A percentile compares a stretch with the other conserved stretches of the same genome.
Evolutionary conservation across 2,888 invertebrate species (phyloP).

Genomic region (Caenorhabditis auriculariae): DNA sequence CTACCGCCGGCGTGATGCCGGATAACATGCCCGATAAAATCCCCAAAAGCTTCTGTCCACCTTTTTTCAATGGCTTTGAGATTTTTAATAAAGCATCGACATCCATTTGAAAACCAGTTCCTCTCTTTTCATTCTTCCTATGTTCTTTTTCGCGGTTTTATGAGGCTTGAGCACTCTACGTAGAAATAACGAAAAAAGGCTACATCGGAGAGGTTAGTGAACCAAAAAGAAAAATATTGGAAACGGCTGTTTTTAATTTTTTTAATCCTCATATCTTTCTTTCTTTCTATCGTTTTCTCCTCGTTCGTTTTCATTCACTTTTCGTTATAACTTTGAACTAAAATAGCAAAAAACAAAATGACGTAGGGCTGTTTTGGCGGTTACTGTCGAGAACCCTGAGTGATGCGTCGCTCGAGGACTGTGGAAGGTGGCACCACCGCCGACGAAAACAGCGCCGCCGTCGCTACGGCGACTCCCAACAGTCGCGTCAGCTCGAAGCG

Average conservation of each 20-base stretch:
- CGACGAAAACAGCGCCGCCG: conserved; percentile 11
- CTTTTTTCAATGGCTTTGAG: no score
- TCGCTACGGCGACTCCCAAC: conserved; percentile 12
- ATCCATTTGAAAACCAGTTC: no score
- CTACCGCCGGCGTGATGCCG: no score
- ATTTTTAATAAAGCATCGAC: no score
- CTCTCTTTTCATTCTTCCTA: no score
- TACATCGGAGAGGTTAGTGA: no score
- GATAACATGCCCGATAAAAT: no score
- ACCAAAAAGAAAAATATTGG: neutral
- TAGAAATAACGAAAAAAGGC: no score
- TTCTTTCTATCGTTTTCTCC: conserved; percentile 5
- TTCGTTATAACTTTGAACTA: conserved; percentile 1
- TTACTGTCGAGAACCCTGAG: neutral
- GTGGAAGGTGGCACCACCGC: conserved; percentile 28
- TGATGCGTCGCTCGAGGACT: conserved; percentile 42
- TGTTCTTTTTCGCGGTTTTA: no score
- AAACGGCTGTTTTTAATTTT: neutral
- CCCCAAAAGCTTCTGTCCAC: no score
- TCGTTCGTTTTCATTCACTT: conserved; percentile 4
- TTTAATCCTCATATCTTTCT: conserved; percentile 7
- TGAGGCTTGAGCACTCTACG: no score
- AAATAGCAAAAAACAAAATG: neutral
- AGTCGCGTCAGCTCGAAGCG: conserved; percentile 31
- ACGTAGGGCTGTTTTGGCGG: no score